Percentiles rank a stretch among this genome's conserved stretches.
These are phyloP conservation scores for Brachymystax lenok DNA, from an alignment of 2,797 vertebrate species.

Conservation along the genomic window DNA sequence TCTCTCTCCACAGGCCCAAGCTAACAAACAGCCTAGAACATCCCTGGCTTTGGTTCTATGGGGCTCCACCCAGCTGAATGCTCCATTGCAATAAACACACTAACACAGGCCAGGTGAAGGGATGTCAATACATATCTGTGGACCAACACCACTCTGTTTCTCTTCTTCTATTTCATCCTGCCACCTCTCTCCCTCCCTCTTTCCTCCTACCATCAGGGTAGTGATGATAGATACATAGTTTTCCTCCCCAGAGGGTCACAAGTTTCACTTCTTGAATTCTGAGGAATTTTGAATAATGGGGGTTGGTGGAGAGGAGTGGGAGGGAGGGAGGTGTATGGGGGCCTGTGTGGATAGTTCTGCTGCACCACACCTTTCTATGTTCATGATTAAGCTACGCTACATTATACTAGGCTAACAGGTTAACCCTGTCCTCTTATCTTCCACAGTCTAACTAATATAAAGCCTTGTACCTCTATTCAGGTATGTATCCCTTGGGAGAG, in stretches of 20 bases:
- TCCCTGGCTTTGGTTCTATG: background rate
- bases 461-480: no score
- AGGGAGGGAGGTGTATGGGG: background rate
- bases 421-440: no score
- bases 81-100: slow-evolving; percentile 23
- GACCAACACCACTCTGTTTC: background rate
- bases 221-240: slow-evolving; percentile 49
- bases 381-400: background rate
- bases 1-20: background rate
- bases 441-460: no score
- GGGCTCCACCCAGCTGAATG: slow-evolving; percentile 11
- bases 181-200: slow-evolving; percentile 20
- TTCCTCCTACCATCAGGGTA: slow-evolving; percentile 25
- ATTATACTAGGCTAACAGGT: no score
- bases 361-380: background rate
- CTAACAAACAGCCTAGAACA: slow-evolving; percentile 37
- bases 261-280: slow-evolving; percentile 23
- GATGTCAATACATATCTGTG: no score
- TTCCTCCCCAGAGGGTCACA: slow-evolving; percentile 28
- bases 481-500: no score
- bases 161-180: slow-evolving; percentile 11
- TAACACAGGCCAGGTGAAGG: no score
- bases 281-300: slow-evolving; percentile 8
- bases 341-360: background rate
- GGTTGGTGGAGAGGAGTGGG: background rate